These are phyloP conservation scores for Pandion haliaetus DNA, from an alignment of 2,113 vertebrate species.

Conservation along the genomic window DNA sequence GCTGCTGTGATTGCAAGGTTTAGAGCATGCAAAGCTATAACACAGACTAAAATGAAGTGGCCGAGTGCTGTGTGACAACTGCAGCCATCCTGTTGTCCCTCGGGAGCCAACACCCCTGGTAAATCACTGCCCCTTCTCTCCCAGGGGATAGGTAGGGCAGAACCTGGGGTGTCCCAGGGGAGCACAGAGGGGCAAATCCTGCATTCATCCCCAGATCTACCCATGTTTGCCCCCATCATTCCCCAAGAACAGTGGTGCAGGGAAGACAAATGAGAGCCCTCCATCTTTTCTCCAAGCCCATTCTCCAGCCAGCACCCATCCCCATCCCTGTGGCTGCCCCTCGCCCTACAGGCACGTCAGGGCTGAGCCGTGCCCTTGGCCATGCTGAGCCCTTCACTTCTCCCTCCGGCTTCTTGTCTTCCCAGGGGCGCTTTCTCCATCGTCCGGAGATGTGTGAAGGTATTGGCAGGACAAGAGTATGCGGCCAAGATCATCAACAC, in stretches of 20 bases:
- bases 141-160: neutral
- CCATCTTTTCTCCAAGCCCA: neutral
- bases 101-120: fast-evolving
- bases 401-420: neutral
- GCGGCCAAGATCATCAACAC: constrained; percentile 87
- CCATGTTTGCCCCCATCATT: neutral
- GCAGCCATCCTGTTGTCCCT: neutral
- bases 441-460: constrained; percentile 82
- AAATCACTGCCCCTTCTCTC: neutral
- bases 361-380: neutral
- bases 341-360: fast-evolving
- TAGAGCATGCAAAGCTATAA: neutral
- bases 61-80: fast-evolving
- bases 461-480: constrained; percentile 82
- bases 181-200: fast-evolving
- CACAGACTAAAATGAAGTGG: neutral
- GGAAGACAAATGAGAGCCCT: neutral
- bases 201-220: neutral
- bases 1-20: neutral
- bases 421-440: constrained; percentile 83
- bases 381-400: neutral
- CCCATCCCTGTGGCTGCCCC: neutral
- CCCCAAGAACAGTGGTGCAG: neutral
- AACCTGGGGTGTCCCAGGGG: neutral
- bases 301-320: neutral